These are phyloP conservation scores for Rhyacophila brunnea DNA, from an alignment of 1,140 invertebrate genomes.

Conservation along the genomic window DNA sequence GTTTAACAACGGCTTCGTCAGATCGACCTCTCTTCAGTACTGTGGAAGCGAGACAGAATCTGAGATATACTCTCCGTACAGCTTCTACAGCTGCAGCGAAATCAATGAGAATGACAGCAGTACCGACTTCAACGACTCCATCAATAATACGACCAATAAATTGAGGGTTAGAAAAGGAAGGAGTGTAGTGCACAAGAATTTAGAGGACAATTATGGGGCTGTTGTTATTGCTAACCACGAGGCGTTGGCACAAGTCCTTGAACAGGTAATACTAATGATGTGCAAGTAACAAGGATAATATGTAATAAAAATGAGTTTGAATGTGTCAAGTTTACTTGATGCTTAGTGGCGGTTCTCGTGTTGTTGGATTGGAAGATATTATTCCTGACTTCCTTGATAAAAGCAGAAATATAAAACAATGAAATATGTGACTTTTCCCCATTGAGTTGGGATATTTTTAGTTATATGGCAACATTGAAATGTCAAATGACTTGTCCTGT, in stretches of 20 bases:
- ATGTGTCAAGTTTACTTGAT: too few species aligned
- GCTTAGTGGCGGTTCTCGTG: too few species aligned
- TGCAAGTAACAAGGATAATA: too few species aligned
- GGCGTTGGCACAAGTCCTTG: constrained; percentile 78
- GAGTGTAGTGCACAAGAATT: constrained; percentile 75
- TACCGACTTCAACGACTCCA: constrained; percentile 48
- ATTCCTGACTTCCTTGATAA: too few species aligned
- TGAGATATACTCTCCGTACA: constrained; percentile 77
- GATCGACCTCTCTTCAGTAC: constrained; percentile 68
- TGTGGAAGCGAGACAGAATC: constrained; percentile 79
- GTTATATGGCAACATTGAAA: too few species aligned
- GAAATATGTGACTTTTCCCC: too few species aligned
- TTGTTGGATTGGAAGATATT: too few species aligned
- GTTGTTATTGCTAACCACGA: constrained; percentile 87
- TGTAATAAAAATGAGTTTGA: too few species aligned
- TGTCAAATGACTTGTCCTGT: too few species aligned
- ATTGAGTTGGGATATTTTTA: too few species aligned
- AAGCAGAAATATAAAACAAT: too few species aligned
- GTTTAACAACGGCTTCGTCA: constrained; percentile 45
- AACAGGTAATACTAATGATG: constrained; percentile 67
- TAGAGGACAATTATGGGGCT: constrained; percentile 85
- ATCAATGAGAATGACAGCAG: constrained; percentile 43
- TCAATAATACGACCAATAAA: constrained; percentile 57
- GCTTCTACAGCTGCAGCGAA: constrained; percentile 63
- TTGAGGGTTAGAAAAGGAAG: constrained; percentile 72